These are phyloP conservation scores for Melanotaenia pygmaea DNA, from an alignment of 2,797 vertebrate species.

Conservation along the genomic window DNA sequence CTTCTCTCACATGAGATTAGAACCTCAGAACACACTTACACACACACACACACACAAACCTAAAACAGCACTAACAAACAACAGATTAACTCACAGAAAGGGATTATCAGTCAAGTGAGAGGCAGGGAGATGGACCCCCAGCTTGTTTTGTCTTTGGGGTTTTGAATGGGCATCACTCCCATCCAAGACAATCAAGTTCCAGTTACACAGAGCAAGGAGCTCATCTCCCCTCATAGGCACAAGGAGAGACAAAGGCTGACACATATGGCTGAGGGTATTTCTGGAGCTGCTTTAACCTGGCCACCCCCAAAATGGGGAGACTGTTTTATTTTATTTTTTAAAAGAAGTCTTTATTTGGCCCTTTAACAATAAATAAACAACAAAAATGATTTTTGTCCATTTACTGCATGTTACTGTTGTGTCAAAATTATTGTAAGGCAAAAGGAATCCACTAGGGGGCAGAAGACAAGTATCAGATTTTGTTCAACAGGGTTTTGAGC, in stretches of 20 bases:
- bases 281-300: conserved; percentile 31
- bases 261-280: conserved; percentile 37
- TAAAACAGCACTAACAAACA: conserved; percentile 65
- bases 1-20: conserved; percentile 63
- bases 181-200: conserved; percentile 58
- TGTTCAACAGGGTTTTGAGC: too few species aligned
- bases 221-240: conserved; percentile 59
- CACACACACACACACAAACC: conserved; percentile 27
- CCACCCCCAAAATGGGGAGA: too few species aligned
- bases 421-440: too few species aligned
- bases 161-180: conserved; percentile 64
- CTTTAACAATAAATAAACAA: too few species aligned
- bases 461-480: too few species aligned
- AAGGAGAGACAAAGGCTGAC: conserved; percentile 49
- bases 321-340: too few species aligned
- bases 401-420: too few species aligned
- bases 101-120: conserved; percentile 75
- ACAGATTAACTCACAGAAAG: conserved; percentile 75
- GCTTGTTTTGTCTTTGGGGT: conserved; percentile 68
- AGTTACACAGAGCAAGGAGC: conserved; percentile 51
- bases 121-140: conserved; percentile 61
- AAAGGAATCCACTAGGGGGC: too few species aligned
- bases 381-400: too few species aligned
- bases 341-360: too few species aligned
- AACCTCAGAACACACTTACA: conserved; percentile 24